phyloP scores from a whole-genome alignment of 2,113 vertebrate species.

The Microtus oregoni region DNA sequence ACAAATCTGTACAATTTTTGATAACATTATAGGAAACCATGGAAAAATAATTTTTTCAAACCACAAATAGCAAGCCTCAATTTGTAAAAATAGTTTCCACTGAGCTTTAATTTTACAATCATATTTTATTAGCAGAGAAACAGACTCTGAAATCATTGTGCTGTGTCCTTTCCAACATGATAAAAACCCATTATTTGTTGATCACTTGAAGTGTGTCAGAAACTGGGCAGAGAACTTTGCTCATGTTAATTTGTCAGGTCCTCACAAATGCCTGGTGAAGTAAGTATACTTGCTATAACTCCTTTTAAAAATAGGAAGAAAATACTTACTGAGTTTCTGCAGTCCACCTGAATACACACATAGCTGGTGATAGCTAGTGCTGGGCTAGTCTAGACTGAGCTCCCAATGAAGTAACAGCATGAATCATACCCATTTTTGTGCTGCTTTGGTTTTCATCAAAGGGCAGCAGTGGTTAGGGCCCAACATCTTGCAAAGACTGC shows the following conservation, averaged over 20 bases:
- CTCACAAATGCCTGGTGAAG: not conserved
- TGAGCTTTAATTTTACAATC: not conserved
- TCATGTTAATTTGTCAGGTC: not conserved
- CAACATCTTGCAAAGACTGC: not conserved
- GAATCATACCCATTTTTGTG: not conserved
- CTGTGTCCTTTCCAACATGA: slow-evolving; percentile 9
- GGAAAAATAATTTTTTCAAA: not conserved
- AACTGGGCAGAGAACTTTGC: not conserved
- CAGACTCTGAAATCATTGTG: not conserved
- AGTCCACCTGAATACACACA: not conserved
- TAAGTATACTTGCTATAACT: not conserved
- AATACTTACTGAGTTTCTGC: not conserved
- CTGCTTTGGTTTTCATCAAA: slow-evolving; percentile 10
- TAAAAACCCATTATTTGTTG: not conserved
- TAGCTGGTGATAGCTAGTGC: not conserved
- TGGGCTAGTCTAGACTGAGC: not conserved
- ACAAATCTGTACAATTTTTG: not conserved
- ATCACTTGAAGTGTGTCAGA: not conserved
- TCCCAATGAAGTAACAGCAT: not conserved
- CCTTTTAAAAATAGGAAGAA: not conserved
- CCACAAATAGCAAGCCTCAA: not conserved
- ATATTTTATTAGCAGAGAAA: not conserved
- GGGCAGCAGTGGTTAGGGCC: not conserved
- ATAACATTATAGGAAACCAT: not conserved
- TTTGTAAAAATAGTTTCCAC: not conserved